phyloP scores from a whole-genome alignment of 1,140 invertebrate genomes.

The Galendromus occidentalis region DNA sequence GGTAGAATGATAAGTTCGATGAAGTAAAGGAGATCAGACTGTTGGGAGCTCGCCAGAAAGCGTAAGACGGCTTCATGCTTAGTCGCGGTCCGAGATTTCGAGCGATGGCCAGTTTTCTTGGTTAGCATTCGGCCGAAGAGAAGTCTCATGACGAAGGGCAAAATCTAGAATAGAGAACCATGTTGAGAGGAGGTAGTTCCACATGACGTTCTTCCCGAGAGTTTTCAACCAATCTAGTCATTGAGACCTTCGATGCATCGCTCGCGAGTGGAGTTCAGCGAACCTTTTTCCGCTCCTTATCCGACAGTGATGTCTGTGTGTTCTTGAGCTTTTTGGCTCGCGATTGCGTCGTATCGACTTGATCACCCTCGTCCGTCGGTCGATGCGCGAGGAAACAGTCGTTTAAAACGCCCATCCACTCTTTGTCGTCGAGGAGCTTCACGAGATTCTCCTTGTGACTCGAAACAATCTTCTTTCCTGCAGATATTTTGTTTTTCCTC shows the following conservation, averaged over 20 bases:
- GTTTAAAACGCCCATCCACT: slow-evolving; percentile 2
- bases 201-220: slow-evolving; percentile 49
- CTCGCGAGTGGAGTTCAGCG: not conserved
- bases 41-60: slow-evolving; percentile 57
- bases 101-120: slow-evolving; percentile 12
- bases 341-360: too few relatives aligned
- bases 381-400: not conserved
- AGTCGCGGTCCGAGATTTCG: not conserved
- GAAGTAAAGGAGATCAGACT: slow-evolving; percentile 54
- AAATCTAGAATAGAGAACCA: not conserved
- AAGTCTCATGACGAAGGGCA: slow-evolving; percentile 13
- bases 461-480: not conserved
- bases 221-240: not conserved
- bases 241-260: not conserved
- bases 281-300: not conserved
- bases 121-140: slow-evolving; percentile 13
- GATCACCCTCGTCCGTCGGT: too few relatives aligned
- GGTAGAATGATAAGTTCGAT: slow-evolving; percentile 59
- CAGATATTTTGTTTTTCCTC: not conserved
- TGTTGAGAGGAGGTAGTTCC: slow-evolving; percentile 23
- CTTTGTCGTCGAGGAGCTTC: slow-evolving; percentile 60
- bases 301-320: not conserved
- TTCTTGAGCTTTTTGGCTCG: not conserved
- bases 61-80: slow-evolving; percentile 45
- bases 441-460: slow-evolving; percentile 37